Conservation (phyloP, 2,113 vertebrate genomes). For the Ariopsis seemanni region DNA sequence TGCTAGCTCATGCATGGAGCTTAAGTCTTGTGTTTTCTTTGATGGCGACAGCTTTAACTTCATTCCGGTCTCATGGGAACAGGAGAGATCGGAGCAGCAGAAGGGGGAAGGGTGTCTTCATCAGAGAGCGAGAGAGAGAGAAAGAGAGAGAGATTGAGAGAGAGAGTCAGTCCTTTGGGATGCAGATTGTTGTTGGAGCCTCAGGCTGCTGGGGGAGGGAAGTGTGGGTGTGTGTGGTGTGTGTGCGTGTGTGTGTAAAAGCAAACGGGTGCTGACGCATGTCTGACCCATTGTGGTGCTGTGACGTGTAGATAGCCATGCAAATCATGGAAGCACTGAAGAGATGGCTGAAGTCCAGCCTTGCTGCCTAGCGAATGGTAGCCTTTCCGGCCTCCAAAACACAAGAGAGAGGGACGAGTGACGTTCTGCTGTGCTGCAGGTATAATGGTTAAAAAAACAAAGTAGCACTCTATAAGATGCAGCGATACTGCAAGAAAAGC, state of each 20-base stretch:
- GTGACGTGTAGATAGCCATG: slow-evolving; percentile 72
- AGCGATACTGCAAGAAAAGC: neutral
- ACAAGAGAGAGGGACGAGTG: slow-evolving; percentile 50
- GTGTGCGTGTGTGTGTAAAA: neutral
- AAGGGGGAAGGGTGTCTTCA: slow-evolving; percentile 49
- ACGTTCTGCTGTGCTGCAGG: neutral
- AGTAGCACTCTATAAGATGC: neutral
- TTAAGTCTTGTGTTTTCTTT: slow-evolving; percentile 44
- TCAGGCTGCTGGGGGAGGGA: slow-evolving; percentile 40
- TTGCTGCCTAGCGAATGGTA: slow-evolving; percentile 55
- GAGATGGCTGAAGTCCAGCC: slow-evolving; percentile 63
- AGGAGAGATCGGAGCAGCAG: slow-evolving; percentile 47
- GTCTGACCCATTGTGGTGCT: slow-evolving; percentile 55
- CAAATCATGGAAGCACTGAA: slow-evolving; percentile 66
- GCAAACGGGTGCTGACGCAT: slow-evolving; percentile 69
- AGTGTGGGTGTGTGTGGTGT: slow-evolving; percentile 24
- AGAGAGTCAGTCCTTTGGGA: slow-evolving; percentile 65
- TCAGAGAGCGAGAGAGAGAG: slow-evolving; percentile 49
- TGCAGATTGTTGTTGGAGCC: slow-evolving; percentile 66
- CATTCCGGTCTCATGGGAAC: slow-evolving; percentile 48
- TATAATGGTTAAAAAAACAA: neutral
- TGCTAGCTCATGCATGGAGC: slow-evolving; percentile 7
- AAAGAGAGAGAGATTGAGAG: slow-evolving; percentile 49
- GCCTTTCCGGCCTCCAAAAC: slow-evolving; percentile 54
- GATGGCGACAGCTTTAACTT: slow-evolving; percentile 47